phyloP scores from a whole-genome alignment of 2,113 vertebrate species.

The Helogale parvula region DNA sequence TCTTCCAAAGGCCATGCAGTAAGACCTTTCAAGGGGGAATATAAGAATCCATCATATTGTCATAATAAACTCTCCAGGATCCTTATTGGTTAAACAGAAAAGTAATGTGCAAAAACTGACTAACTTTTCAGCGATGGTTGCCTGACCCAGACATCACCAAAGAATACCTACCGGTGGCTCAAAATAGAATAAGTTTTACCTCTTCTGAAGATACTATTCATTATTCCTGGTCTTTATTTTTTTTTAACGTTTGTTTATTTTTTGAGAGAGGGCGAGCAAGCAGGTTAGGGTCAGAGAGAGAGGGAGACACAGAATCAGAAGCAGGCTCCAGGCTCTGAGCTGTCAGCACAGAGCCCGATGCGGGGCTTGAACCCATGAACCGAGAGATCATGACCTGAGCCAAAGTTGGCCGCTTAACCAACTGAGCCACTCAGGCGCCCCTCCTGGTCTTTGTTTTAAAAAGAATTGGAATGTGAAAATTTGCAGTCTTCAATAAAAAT shows the following conservation, averaged over 20 bases:
- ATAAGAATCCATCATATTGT: background rate
- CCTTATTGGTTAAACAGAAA: background rate
- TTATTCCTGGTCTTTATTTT: conserved; percentile 37
- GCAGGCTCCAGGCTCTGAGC: too few relatives aligned
- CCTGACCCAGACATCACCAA: background rate
- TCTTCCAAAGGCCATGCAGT: background rate
- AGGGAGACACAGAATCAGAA: too few relatives aligned
- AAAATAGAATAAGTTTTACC: background rate
- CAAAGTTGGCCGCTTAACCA: too few relatives aligned
- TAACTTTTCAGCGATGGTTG: background rate
- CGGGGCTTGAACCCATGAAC: too few relatives aligned
- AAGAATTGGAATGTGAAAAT: background rate
- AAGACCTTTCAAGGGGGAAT: background rate
- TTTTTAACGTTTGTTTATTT: too few relatives aligned
- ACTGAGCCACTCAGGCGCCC: too few relatives aligned
- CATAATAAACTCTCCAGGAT: background rate
- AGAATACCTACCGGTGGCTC: background rate
- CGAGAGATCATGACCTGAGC: too few relatives aligned
- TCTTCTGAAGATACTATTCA: background rate
- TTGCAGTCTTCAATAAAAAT: conserved; percentile 30
- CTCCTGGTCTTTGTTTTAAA: conserved; percentile 41
- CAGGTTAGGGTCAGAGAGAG: too few relatives aligned
- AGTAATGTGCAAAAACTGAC: background rate
- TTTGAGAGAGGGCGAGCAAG: too few relatives aligned
- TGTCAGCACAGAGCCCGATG: too few relatives aligned